Conservation (phyloP, 2,113 vertebrate species). For the Condylura cristata region DNA sequence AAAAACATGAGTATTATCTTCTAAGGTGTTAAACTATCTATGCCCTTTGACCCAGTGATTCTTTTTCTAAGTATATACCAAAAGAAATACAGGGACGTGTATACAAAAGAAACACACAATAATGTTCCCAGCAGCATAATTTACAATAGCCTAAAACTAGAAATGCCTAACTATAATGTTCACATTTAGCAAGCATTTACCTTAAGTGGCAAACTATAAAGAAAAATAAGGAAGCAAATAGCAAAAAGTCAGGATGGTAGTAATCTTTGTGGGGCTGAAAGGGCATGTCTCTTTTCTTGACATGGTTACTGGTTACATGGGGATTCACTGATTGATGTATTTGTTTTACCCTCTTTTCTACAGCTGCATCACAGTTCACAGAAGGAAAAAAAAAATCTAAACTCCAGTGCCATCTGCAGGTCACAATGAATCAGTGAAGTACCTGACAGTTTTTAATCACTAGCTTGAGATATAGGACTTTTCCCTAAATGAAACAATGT, state of each 20-base stretch:
- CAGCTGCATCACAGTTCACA: background rate
- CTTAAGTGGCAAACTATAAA: background rate
- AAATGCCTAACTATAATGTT: background rate
- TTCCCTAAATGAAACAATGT: background rate
- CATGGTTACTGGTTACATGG: background rate
- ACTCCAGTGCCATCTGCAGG: background rate
- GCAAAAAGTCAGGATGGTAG: background rate
- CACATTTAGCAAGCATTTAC: background rate
- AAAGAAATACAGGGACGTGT: background rate
- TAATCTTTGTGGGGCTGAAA: background rate
- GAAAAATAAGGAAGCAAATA: background rate
- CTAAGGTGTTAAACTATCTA: background rate
- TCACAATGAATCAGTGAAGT: background rate
- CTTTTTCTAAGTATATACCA: background rate
- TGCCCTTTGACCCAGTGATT: background rate
- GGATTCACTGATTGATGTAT: background rate
- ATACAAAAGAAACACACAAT: background rate
- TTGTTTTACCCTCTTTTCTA: background rate
- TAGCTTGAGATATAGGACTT: background rate
- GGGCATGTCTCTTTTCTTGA: background rate
- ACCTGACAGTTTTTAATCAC: background rate
- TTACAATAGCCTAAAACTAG: background rate
- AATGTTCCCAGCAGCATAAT: background rate
- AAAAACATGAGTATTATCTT: background rate
- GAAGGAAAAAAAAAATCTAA: constrained; percentile 6